Percentiles rank a stretch among this genome's conserved stretches.
Conservation (phyloP, 2,797 vertebrate species). For the Bryconaethiops microstoma region DNA sequence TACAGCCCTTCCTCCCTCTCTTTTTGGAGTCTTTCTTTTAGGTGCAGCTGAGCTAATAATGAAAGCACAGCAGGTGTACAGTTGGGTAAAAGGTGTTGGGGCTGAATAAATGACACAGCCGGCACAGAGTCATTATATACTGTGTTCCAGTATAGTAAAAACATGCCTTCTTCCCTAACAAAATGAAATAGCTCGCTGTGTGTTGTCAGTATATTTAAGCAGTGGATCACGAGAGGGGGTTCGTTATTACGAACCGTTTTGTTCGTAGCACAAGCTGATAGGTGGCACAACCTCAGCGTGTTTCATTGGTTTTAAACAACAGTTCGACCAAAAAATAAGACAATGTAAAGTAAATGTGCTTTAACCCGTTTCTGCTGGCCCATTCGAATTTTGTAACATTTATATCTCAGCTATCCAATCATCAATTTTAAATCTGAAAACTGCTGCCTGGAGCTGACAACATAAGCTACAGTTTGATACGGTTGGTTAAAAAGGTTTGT, state of each 20-base stretch:
- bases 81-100: constrained; percentile 49
- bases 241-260: background rate
- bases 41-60: constrained; percentile 56
- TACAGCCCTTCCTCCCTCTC: constrained; percentile 19
- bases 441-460: too few relatives aligned
- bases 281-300: too few relatives aligned
- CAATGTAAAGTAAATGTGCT: too few relatives aligned
- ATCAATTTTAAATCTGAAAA: too few relatives aligned
- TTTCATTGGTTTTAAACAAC: too few relatives aligned
- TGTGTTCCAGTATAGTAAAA: constrained; percentile 5
- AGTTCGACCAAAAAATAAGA: too few relatives aligned
- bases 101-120: constrained; percentile 43
- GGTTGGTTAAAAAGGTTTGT: too few relatives aligned
- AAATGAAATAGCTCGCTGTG: background rate
- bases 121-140: constrained; percentile 1
- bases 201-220: background rate
- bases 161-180: background rate
- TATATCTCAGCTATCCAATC: too few relatives aligned
- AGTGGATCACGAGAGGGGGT: background rate
- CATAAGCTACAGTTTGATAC: too few relatives aligned
- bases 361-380: too few relatives aligned
- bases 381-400: too few relatives aligned
- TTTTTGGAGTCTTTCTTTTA: constrained; percentile 36
- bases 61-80: constrained; percentile 41
- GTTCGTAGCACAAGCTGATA: background rate